A percentile compares a stretch with the other conserved stretches of the same genome.
Conservation (phyloP, 2,797 vertebrate genomes). For the Ctenopoma kingsleyae region DNA sequence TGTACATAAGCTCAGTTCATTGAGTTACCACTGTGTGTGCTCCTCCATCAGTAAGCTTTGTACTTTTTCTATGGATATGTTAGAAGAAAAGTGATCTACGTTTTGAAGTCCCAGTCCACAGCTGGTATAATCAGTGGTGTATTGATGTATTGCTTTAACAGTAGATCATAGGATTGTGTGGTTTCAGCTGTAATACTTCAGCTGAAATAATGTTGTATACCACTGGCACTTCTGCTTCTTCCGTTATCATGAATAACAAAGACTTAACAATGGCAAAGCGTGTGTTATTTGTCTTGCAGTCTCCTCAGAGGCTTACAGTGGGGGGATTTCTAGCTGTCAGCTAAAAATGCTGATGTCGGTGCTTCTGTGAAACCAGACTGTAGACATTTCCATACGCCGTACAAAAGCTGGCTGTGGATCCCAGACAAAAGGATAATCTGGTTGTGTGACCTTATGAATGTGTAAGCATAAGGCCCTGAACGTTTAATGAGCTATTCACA, state of each 20-base stretch:
- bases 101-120: not conserved
- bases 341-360: constrained; percentile 74
- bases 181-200: not conserved
- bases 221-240: not conserved
- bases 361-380: constrained; percentile 63
- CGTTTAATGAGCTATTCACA: constrained; percentile 29
- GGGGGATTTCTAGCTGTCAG: constrained; percentile 62
- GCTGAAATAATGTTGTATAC: not conserved
- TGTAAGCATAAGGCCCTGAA: constrained; percentile 30
- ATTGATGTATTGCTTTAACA: constrained; percentile 1
- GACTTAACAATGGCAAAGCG: constrained; percentile 30
- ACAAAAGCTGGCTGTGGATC: constrained; percentile 46
- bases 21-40: not conserved
- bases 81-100: not conserved
- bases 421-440: constrained; percentile 68
- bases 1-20: constrained; percentile 10
- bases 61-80: constrained; percentile 3
- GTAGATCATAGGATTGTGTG: not conserved
- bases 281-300: constrained; percentile 55
- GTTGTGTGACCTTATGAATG: constrained; percentile 53
- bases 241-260: constrained; percentile 26
- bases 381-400: constrained; percentile 59
- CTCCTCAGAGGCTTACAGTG: constrained; percentile 47
- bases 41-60: constrained; percentile 1
- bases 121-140: not conserved